Evolutionary conservation across 2,113 vertebrate genomes (phyloP).

Genomic region (Monopterus albus): DNA sequence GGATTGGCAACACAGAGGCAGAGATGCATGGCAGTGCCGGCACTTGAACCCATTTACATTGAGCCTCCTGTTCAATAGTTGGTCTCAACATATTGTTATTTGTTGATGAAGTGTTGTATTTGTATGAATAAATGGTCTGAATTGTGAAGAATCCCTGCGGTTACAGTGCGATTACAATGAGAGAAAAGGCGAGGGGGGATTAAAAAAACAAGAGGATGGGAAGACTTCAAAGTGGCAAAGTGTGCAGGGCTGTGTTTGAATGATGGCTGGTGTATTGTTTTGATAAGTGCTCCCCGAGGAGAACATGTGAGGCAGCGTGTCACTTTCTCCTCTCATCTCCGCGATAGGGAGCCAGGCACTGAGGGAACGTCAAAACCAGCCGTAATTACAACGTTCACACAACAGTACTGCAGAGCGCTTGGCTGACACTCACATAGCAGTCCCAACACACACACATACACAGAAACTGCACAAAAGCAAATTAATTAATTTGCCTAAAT

Average conservation of each 20-base stretch:
- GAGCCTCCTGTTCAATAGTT: constrained; percentile 49
- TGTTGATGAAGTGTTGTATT: constrained; percentile 67
- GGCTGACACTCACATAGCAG: neutral
- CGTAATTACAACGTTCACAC: constrained; percentile 47
- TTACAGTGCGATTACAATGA: constrained; percentile 63
- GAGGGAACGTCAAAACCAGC: constrained; percentile 45
- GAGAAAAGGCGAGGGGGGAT: constrained; percentile 47
- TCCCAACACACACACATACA: neutral
- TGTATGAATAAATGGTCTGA: constrained; percentile 54
- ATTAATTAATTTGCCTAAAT: constrained; percentile 62
- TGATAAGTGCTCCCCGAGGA: constrained; percentile 77
- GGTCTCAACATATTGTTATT: constrained; percentile 59
- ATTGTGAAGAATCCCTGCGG: constrained; percentile 55
- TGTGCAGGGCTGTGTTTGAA: constrained; percentile 62
- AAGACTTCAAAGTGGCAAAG: constrained; percentile 68
- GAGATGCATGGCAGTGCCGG: constrained; percentile 69
- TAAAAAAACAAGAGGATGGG: constrained; percentile 60
- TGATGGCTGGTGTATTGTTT: constrained; percentile 75
- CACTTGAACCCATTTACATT: constrained; percentile 60
- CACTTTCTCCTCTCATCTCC: constrained; percentile 64
- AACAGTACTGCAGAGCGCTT: constrained; percentile 4
- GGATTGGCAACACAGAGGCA: constrained; percentile 81
- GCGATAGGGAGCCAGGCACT: constrained; percentile 34
- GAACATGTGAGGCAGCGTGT: constrained; percentile 58
- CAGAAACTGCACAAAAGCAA: constrained; percentile 1